Evolutionary conservation across 2,113 vertebrate genomes (phyloP), one percentile per base, ranked within the genome.

Genomic region (Nesospiza acunhae): DNA sequence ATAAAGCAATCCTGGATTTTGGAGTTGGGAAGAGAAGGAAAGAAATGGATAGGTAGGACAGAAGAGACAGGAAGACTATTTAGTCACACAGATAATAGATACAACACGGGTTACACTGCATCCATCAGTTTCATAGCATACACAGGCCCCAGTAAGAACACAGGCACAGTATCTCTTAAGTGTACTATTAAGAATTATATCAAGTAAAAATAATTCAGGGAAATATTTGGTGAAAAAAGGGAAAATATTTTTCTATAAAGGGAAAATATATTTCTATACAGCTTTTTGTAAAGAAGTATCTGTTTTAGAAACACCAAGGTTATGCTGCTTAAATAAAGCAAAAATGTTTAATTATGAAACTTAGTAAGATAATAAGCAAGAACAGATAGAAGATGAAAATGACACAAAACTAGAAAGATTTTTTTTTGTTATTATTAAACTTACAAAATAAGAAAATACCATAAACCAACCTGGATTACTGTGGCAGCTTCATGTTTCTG

Each of bases 381-480:
- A 82, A 11, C 0, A 68, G 30, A 74, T 8, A 33, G n/a, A 67
- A 55, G 11, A 78, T 55, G 7, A 42, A 4, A 72, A 68, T 19
- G 76, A 59, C 9, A 39, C 7, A 86, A 59, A 84, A 70, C 7
- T 3, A 86, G 11, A 49, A 76, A 53, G 18, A 20, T 7, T 37
- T 26, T 15, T 50, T 49, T 58, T 50, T 64, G 24, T 50, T 49
- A 27, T 11, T 66, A 46, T 30, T 83, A 49, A 79, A 79, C 55
- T 55, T 62, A n/a, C 1, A 63, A 92, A 81, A 53, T 52, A 74
- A 69, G 9, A 53, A 26, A 93, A 70, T 44, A 46, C 15, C 33
- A 41, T 24, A 94, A 73, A 96, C 90, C 73, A 97, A 99, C 99
- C 99, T 99, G 99, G 97, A 99, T 99, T 74, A 98, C 62, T 37